Conservation (phyloP, 2,113 vertebrate species). For the Geothlypis trichas region DNA sequence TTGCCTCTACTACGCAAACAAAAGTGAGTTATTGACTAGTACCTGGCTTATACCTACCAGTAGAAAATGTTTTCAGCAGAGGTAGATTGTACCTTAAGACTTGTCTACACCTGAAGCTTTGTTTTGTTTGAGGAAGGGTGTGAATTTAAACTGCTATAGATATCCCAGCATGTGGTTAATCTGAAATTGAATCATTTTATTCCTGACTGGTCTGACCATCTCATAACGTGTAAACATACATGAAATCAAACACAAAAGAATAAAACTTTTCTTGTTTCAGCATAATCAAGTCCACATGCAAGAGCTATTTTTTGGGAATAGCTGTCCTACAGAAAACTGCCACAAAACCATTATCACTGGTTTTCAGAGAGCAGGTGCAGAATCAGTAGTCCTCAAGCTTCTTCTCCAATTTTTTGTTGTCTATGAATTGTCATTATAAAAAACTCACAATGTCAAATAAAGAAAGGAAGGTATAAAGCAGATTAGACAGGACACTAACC, state of each 20-base stretch:
- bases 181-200: background rate
- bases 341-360: background rate
- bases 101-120: background rate
- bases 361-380: background rate
- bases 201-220: background rate
- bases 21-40: background rate
- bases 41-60: background rate
- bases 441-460: background rate
- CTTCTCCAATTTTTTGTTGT: background rate
- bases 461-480: background rate
- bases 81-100: background rate
- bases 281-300: background rate
- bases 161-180: background rate
- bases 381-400: background rate
- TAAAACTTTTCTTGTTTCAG: background rate
- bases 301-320: background rate
- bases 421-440: background rate
- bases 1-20: background rate
- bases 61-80: background rate
- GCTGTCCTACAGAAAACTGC: background rate
- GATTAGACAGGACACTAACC: slow-evolving; percentile 45
- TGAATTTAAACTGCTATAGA: background rate
- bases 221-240: background rate
- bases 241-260: background rate
- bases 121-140: background rate